Conservation (phyloP, 2,888 invertebrate species). For the Mesoligia furuncula region DNA sequence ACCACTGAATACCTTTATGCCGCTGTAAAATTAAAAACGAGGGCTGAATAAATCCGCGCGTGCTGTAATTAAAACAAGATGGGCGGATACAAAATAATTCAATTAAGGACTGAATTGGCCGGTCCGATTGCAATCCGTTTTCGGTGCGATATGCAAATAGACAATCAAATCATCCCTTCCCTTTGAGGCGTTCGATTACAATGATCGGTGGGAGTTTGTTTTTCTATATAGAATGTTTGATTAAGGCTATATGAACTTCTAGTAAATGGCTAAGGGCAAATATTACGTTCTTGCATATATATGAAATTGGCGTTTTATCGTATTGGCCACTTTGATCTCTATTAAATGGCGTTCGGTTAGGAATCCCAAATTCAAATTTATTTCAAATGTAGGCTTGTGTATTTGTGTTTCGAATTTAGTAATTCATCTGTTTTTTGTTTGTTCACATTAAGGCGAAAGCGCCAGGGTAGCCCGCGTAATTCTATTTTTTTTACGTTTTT, state of each 20-base stretch:
- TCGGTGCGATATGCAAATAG: conserved; percentile 10
- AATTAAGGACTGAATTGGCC: conserved; percentile 18
- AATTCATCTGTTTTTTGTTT: not conserved
- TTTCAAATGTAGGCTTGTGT: not conserved
- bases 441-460: not conserved
- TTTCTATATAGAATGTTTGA: not conserved
- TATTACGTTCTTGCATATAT: not conserved
- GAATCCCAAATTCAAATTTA: not conserved
- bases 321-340: not conserved
- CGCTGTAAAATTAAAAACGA: too few relatives aligned
- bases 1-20: too few relatives aligned
- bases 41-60: conserved; percentile 10
- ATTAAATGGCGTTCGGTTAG: not conserved
- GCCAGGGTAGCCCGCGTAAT: too few relatives aligned
- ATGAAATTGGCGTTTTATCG: not conserved
- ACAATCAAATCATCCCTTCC: not conserved
- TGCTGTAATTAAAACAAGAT: conserved; percentile 47
- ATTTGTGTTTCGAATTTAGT: not conserved
- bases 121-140: conserved; percentile 24
- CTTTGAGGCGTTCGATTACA: not conserved
- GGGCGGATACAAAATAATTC: conserved; percentile 20
- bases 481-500: too few relatives aligned
- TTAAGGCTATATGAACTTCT: not conserved
- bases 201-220: not conserved
- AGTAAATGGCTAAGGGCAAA: not conserved